Percentiles rank a stretch among this genome's conserved stretches.
phyloP scores from a whole-genome alignment of 2,113 vertebrate genomes.

The Anser brachyrhynchus region DNA sequence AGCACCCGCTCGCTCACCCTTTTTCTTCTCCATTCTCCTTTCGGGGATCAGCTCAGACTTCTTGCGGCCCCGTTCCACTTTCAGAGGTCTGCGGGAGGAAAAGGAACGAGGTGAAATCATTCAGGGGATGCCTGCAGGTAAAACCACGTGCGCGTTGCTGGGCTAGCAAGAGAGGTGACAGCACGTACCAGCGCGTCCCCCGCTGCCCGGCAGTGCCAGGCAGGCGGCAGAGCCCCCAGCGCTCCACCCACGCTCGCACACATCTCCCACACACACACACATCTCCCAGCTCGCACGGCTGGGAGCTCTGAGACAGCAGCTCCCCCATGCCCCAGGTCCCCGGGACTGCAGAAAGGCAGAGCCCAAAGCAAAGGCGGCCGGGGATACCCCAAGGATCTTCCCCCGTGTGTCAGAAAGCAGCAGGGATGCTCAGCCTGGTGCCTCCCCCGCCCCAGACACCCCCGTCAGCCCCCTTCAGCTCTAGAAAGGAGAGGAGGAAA shows the following conservation, averaged over 20 bases:
- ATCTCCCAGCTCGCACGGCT: not conserved
- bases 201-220: fast-evolving
- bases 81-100: slow-evolving; percentile 75
- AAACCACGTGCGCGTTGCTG: fast-evolving
- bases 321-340: not conserved
- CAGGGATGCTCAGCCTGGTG: not conserved
- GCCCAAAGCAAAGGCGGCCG: not conserved
- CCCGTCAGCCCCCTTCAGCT: not conserved
- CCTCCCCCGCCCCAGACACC: not conserved
- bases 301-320: not conserved
- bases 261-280: not conserved
- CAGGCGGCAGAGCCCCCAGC: not conserved
- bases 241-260: not conserved
- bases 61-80: slow-evolving; percentile 86
- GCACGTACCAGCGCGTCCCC: fast-evolving
- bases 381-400: not conserved
- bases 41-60: slow-evolving; percentile 79
- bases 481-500: not conserved
- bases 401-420: fast-evolving
- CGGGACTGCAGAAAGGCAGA: not conserved
- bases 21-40: slow-evolving; percentile 91
- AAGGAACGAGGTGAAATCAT: not conserved
- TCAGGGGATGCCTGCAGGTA: not conserved
- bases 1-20: slow-evolving; percentile 75
- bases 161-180: no score